Percentiles rank a stretch among this genome's conserved stretches.
These are phyloP conservation scores for Bradypodion ventrale DNA, from an alignment of 2,797 vertebrate genomes.

Conservation along the genomic window DNA sequence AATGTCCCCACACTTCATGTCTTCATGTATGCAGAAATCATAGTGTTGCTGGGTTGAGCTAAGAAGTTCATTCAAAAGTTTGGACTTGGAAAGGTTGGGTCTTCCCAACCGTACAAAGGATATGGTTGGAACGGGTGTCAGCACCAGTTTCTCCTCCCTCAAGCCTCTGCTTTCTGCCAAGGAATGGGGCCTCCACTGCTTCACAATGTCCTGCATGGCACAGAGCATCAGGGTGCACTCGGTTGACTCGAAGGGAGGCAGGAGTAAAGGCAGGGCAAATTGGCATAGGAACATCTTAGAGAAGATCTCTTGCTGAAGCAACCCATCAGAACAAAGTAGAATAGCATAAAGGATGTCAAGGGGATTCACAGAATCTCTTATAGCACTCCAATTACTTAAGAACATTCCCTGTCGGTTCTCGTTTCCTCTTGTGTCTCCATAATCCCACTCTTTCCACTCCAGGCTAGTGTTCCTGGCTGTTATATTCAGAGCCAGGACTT, in stretches of 20 bases:
- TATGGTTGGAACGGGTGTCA: conserved; percentile 65
- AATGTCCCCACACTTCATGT: not conserved
- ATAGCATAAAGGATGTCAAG: conserved; percentile 78
- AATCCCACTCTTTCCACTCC: not conserved
- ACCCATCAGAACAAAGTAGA: conserved; percentile 75
- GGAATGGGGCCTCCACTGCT: conserved; percentile 67
- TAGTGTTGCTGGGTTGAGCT: conserved; percentile 37
- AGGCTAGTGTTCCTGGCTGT: conserved; percentile 44
- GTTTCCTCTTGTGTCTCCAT: not conserved
- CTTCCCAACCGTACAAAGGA: conserved; percentile 69
- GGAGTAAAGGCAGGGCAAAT: conserved; percentile 79
- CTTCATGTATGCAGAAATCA: conserved; percentile 30
- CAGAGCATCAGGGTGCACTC: conserved; percentile 77
- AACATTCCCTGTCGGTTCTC: not conserved
- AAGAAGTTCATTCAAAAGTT: conserved; percentile 65
- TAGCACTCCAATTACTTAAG: accelerated
- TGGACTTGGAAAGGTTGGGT: conserved; percentile 80
- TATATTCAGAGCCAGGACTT: conserved; percentile 68
- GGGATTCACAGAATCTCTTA: conserved; percentile 49
- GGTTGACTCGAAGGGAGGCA: conserved; percentile 69
- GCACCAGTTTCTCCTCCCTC: conserved; percentile 69
- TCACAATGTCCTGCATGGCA: conserved; percentile 73
- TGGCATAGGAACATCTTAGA: conserved; percentile 78
- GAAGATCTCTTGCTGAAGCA: conserved; percentile 76
- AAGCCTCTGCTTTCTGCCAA: conserved; percentile 27